Evolutionary conservation across 2,113 vertebrate genomes (phyloP), one percentile per base, ranked within the genome.

Genomic region (Sarotherodon lohbergeri): DNA sequence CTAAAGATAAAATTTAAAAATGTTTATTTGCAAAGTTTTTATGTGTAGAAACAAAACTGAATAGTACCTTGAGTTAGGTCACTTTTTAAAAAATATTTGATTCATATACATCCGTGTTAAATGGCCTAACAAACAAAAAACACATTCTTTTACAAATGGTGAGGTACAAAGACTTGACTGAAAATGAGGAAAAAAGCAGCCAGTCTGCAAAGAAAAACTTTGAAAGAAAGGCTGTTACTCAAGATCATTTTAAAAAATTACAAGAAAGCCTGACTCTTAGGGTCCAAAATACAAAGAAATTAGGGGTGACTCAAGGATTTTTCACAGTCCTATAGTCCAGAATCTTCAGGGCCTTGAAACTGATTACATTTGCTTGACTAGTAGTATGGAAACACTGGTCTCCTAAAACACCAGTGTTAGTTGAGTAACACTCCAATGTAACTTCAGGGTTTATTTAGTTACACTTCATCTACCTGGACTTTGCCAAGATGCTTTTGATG

Each of bases 401-500:
- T 78, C 16, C n/a, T 27, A 19, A 80, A 54, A 54, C 17, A 11
- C 43, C 22, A 68, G 22, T 63, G 63, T 66, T 13, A 12, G 8
- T 17, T 7, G 17, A 80, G 57, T 10, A 39, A 32, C 22, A 68
- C 4, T 22, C 29, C 32, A 63, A 52, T 11, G 7, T 4, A 57
- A 83, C 17, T 36, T 63, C 4, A 59, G 16, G 32, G 13, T n/a
- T 19, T 71, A 66, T 24, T 29, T 34, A 48, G 14, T 68, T 6
- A 36, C 14, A 10, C 39, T 89, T n/a, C 6, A 50, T 63, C 66
- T 90, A 99, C 99, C 99, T 99, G 89, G 98, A 99, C 78, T 97
- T 98, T 55, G 98, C 94, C 59, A 99, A 97, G 91, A 99, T 97
- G 95, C 90, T 98, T 91, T 98, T 98, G 92, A 99, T 99, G 91